A percentile compares a stretch with the other conserved stretches of the same genome.
These are phyloP conservation scores for Drosophila asahinai DNA, from an alignment of 1,140 invertebrate genomes.

Conservation along the genomic window DNA sequence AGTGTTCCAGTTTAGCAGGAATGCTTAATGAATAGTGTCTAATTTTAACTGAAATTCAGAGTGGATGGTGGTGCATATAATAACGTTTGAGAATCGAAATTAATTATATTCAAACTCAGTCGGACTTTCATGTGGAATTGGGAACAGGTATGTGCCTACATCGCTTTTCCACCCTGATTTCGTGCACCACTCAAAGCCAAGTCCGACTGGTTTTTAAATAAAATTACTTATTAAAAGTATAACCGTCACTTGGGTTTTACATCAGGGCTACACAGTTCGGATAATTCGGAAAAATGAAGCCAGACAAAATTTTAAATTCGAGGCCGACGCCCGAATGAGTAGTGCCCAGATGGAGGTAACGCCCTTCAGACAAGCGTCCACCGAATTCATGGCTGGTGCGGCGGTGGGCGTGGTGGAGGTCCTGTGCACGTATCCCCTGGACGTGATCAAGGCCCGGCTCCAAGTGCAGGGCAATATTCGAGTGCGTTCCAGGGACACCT, in stretches of 20 bases:
- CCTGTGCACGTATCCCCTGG: constrained; percentile 27
- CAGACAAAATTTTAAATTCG: constrained; percentile 16
- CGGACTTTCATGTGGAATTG: too few relatives aligned
- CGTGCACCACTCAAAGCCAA: too few relatives aligned
- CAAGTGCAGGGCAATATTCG: constrained; percentile 28
- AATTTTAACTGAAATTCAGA: neutral
- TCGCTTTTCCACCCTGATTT: too few relatives aligned
- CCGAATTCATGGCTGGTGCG: constrained; percentile 12
- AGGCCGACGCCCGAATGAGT: neutral
- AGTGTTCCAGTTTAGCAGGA: neutral
- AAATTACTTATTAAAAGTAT: too few relatives aligned
- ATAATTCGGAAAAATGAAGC: constrained; percentile 9
- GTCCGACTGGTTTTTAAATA: too few relatives aligned
- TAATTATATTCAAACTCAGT: too few relatives aligned
- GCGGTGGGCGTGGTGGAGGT: constrained; percentile 34
- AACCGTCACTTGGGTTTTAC: neutral
- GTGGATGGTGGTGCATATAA: too few relatives aligned
- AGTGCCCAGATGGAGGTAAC: neutral
- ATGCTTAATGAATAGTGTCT: neutral
- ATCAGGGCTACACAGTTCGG: neutral
- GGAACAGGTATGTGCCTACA: too few relatives aligned
- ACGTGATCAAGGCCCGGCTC: constrained; percentile 55
- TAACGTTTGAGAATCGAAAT: too few relatives aligned
- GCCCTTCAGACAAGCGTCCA: neutral
- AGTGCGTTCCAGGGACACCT: constrained; percentile 84